Base-by-base conservation (phyloP, 2,797 vertebrate genomes). In the Taenioides sp. region DNA sequence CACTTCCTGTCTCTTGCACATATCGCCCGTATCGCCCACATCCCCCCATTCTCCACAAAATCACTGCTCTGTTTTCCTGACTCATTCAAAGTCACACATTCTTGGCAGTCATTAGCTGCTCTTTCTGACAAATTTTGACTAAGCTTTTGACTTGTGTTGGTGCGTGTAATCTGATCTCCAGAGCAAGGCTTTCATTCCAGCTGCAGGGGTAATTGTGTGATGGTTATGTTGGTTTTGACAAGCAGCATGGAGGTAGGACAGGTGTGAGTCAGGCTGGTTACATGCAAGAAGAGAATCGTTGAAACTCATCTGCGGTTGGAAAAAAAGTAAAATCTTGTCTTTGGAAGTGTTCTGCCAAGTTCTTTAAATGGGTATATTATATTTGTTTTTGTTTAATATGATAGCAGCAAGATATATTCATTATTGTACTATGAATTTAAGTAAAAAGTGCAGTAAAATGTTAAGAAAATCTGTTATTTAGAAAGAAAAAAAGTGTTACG, bases 1-100 rank as follows among this genome's bases (percentile, higher is more conserved):
- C 4, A 62, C 82, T 91, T 91, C 90, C 89, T 90, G 84, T 47
- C 22, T 58, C 9, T 14, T 72, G 20, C 54, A 37, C 65, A 74
- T 54, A 74, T 69, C 47, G 68, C 74, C 81, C 28, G 4, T 5
- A 31, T 31, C 28, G 3, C 43, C 43, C 40, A 43, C 40, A 12
- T 37, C 81, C 84, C 81, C 79, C 68, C 55, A 57, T 27, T 22
- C 72, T 76, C 40, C 70, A 67, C 31, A 28, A 57, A 76, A 70
- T 64, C 61, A 74, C 49, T 47, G 52, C 4, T 4, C 43, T 20
- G 31, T 70, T 65, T 50, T 43, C 22, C 27, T 57, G 49, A 66
- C 31, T 7, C 67, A 59, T 70, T 69, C 60, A 58, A 49, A 69
- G 69, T 61, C 71, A 70, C 9, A 68, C 9, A 65, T 0, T 72